Evolutionary conservation across 2,113 vertebrate species (phyloP), one percentile per base, ranked within the genome.

Genomic region (Polyodon spathula): DNA sequence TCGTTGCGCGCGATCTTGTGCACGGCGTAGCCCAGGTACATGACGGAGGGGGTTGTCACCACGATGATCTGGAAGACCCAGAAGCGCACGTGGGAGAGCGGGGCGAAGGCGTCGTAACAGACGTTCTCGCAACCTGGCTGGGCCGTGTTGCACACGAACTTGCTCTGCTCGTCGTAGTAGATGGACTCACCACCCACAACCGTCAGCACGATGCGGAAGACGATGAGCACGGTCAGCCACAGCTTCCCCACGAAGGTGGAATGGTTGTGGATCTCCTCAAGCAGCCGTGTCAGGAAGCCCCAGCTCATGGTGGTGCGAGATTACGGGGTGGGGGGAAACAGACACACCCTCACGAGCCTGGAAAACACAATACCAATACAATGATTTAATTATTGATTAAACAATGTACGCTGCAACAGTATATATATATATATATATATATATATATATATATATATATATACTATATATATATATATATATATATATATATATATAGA

Each of bases 261-360:
- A 71, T 99, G 96, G 81, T 99, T 94, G 90, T 99, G 95, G 85
- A 98, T 97, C 84, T 99, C 96, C 83, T 99, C 95, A 75, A 99
- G 85, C 76, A 99, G 87, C 66, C 94, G 93, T 27, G 95, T 98
- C 85, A 99, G 89, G 80, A 98, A 99, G 84, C 94, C 97, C 96
- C 96, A 98, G 78, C 95, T 98, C 96, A 99, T 99, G 86, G 84
- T 88, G 92, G 78, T 81, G 73, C 80, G 15, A 10, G 53, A n/a
- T 14, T 10, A 16, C 82, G 78, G 83, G 85, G 79, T 80, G 78
- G 73, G 80, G 80, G 80, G 80, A 78, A 82, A 84, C 7, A 85
- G 81, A 84, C 83, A 77, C 78, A 86, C 84, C 81, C 84, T 80
- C 78, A 74, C 77, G 81, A 77, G 73, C 72, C 79, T 78, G 78